phyloP scores from a whole-genome alignment of 2,113 vertebrate species.

The Alaudala cheleensis region DNA sequence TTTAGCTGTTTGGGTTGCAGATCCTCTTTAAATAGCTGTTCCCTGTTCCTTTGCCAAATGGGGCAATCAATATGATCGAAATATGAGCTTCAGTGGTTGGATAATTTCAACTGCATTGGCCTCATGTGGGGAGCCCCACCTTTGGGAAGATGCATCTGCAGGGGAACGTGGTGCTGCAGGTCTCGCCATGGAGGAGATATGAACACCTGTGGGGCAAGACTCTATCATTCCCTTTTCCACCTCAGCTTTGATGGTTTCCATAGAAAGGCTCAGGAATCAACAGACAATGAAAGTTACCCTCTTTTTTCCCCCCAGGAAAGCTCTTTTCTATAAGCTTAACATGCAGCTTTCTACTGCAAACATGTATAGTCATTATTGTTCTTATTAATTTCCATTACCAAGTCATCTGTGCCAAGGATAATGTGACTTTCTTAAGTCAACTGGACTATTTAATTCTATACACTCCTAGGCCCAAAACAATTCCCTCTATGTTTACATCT shows the following conservation, averaged over 20 bases:
- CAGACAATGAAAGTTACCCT: background rate
- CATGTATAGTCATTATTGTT: background rate
- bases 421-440: background rate
- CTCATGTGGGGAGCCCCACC: accelerated
- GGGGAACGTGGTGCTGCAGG: accelerated
- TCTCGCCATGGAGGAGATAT: background rate
- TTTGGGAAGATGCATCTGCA: background rate
- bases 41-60: background rate
- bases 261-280: background rate
- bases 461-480: background rate
- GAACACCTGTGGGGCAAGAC: background rate
- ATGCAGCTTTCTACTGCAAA: background rate
- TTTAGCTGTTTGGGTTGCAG: background rate
- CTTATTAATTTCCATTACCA: background rate
- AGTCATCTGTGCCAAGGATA: background rate
- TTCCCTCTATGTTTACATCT: background rate
- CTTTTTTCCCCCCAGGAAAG: no score
- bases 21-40: background rate
- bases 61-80: background rate
- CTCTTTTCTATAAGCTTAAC: background rate
- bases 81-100: background rate
- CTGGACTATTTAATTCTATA: background rate
- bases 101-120: background rate
- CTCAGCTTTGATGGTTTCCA: background rate
- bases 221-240: background rate